Conservation (phyloP, 2,888 invertebrate species). For the Aphodius granarius region DNA sequence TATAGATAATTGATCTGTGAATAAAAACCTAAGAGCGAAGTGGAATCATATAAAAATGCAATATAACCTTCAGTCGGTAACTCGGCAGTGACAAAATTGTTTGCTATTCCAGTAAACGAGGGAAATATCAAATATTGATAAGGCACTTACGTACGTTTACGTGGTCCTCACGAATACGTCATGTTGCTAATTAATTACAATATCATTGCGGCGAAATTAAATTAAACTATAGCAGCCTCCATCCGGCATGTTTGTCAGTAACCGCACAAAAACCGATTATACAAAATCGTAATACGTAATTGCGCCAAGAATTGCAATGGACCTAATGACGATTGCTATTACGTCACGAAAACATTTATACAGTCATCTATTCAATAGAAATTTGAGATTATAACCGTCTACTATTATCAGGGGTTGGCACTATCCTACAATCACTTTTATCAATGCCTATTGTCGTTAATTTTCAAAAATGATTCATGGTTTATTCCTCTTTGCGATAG, state of each 20-base stretch:
- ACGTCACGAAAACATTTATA: neutral
- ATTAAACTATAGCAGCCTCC: neutral
- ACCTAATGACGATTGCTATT: neutral
- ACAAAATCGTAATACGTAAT: neutral
- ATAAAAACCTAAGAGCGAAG: neutral
- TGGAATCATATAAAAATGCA: neutral
- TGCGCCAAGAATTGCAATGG: neutral
- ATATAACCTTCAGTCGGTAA: neutral
- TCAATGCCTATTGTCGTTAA: neutral
- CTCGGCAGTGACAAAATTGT: neutral
- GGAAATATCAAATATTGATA: neutral
- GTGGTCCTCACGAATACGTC: neutral
- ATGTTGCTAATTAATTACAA: neutral
- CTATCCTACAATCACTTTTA: neutral
- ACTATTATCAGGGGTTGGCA: neutral
- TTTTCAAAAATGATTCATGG: neutral
- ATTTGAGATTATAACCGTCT: neutral
- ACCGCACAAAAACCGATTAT: neutral
- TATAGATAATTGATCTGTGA: neutral
- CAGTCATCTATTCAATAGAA: neutral
- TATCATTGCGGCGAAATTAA: neutral
- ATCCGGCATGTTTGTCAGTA: neutral
- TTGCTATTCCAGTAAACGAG: neutral
- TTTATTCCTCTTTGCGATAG: neutral
- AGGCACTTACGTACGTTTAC: neutral